A percentile compares a stretch with the other conserved stretches of the same genome.
These are phyloP conservation scores for Triplophysa bombifrons DNA, from an alignment of 2,797 vertebrate genomes.

Conservation along the genomic window DNA sequence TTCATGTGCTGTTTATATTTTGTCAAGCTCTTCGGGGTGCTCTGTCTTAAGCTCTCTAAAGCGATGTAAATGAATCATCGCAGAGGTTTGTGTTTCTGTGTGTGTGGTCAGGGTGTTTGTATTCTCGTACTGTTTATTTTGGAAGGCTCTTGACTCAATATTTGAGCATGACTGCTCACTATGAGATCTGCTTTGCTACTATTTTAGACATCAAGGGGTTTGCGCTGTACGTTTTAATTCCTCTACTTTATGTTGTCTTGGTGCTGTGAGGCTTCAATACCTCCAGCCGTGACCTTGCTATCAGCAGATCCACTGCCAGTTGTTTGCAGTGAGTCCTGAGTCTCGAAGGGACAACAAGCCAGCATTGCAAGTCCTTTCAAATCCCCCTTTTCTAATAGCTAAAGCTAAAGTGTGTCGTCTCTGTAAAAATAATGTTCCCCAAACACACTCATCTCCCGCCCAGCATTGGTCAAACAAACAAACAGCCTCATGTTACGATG, in stretches of 20 bases:
- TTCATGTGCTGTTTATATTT: conserved; percentile 4
- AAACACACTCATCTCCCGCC: no score
- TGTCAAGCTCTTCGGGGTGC: not conserved
- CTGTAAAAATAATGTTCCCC: no score
- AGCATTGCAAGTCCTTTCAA: not conserved
- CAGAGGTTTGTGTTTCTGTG: not conserved
- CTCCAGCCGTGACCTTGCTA: conserved; percentile 62
- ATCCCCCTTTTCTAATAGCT: not conserved
- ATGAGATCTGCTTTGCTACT: not conserved
- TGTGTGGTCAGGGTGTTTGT: not conserved
- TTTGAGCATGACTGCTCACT: not conserved
- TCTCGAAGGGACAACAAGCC: not conserved
- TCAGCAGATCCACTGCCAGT: conserved; percentile 42
- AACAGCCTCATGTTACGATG: no score
- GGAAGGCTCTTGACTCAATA: not conserved
- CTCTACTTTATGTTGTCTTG: not conserved
- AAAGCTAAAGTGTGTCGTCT: not conserved
- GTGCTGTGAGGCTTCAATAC: conserved; percentile 40
- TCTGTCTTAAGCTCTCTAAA: conserved; percentile 4
- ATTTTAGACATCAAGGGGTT: not conserved
- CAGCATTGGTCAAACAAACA: no score
- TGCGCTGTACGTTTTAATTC: not conserved
- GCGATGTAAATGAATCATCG: not conserved
- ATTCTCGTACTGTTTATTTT: not conserved
- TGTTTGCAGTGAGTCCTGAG: conserved; percentile 49